Evolutionary conservation across 1,140 invertebrate genomes (phyloP).

Genomic region (Microplitis mediator): DNA sequence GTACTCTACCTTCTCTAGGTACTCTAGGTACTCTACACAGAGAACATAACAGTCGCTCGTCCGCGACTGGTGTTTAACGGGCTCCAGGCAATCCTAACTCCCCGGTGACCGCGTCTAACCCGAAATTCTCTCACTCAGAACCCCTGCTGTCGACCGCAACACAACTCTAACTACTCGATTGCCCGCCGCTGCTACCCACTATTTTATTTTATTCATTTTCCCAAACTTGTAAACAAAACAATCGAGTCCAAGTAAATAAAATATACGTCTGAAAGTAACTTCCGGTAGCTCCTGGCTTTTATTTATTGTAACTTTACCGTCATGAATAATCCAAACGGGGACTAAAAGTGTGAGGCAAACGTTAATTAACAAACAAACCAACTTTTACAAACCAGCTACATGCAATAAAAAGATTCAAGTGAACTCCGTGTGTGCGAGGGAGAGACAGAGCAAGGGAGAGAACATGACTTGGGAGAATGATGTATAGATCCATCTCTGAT

Average conservation of each 20-base stretch:
- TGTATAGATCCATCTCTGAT: no score
- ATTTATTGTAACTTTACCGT: no score
- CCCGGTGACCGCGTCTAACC: neutral
- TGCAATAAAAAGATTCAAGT: neutral
- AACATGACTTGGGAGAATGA: no score
- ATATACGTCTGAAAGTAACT: no score
- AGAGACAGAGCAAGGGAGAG: no score
- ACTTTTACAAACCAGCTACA: conserved; percentile 26
- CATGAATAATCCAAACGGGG: neutral
- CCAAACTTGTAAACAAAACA: no score
- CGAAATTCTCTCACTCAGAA: neutral
- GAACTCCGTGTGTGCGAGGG: no score
- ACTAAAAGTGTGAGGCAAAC: conserved; percentile 15
- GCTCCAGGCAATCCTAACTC: conserved; percentile 2
- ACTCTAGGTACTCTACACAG: no score
- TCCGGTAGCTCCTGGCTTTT: no score
- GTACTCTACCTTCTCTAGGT: no score
- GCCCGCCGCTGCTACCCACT: neutral
- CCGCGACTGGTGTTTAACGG: conserved; percentile 2
- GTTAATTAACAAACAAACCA: conserved; percentile 43
- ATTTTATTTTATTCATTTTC: no score
- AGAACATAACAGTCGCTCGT: neutral
- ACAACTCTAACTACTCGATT: conserved; percentile 2
- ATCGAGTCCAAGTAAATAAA: no score
- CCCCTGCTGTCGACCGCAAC: conserved; percentile 5